Conservation (phyloP, 2,888 invertebrate genomes). For the Cepaea hortensis region DNA sequence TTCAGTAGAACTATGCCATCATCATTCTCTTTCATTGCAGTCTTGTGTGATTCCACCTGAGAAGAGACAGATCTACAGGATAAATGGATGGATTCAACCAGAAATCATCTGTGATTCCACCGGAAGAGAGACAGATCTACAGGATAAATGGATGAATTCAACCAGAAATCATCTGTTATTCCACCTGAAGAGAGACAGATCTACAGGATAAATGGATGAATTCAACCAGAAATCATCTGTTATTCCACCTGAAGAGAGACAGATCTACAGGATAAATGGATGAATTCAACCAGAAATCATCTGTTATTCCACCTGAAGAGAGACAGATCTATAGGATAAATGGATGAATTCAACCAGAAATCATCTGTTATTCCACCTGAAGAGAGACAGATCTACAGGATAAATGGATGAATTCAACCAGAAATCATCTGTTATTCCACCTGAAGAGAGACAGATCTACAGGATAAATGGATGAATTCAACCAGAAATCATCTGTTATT, state of each 20-base stretch:
- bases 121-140: not conserved
- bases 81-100: not conserved
- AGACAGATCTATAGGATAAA: not conserved
- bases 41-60: constrained; percentile 21
- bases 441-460: constrained; percentile 3
- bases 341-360: not conserved
- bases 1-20: constrained; percentile 55
- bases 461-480: not conserved
- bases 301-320: constrained; percentile 9
- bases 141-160: not conserved
- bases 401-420: not conserved
- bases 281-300: not conserved
- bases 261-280: not conserved
- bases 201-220: not conserved
- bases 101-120: not conserved
- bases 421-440: not conserved
- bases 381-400: not conserved
- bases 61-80: not conserved
- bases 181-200: constrained; percentile 14
- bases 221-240: not conserved
- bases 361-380: constrained; percentile 5
- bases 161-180: not conserved
- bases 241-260: constrained; percentile 18
- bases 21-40: constrained; percentile 48
- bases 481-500: not conserved